Conservation (phyloP, 2,888 invertebrate species). For the Patella caerulea region DNA sequence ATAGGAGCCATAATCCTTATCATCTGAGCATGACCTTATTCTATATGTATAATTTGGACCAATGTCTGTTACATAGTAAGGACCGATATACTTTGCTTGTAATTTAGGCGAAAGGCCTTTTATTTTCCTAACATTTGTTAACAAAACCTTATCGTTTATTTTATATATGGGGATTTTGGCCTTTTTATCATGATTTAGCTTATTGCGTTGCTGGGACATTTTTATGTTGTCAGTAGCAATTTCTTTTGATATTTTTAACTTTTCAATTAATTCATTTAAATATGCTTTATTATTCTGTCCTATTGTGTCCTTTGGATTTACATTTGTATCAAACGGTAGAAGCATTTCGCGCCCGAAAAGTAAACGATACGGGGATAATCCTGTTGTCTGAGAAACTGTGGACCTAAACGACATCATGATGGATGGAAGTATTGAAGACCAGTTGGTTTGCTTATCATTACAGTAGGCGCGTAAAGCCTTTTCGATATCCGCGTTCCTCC, state of each 20-base stretch:
- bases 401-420: constrained; percentile 42
- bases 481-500: constrained; percentile 35
- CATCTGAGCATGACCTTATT: neutral
- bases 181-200: neutral
- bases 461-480: constrained; percentile 36
- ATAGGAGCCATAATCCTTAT: neutral
- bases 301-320: constrained; percentile 31
- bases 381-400: constrained; percentile 36
- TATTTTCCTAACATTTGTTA: neutral
- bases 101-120: neutral
- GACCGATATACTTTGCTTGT: neutral
- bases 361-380: constrained; percentile 35
- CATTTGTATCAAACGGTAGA: constrained; percentile 31
- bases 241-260: constrained; percentile 23
- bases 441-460: constrained; percentile 33
- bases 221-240: constrained; percentile 26
- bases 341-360: constrained; percentile 40
- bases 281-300: constrained; percentile 32
- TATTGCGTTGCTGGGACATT: neutral
- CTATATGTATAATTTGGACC: neutral
- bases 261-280: constrained; percentile 26
- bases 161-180: neutral
- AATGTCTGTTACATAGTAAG: neutral
- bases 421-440: constrained; percentile 36
- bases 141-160: neutral